Percentiles rank a stretch among this genome's conserved stretches.
Conservation (phyloP, 2,797 vertebrate genomes). For the Chrysolophus pictus region DNA sequence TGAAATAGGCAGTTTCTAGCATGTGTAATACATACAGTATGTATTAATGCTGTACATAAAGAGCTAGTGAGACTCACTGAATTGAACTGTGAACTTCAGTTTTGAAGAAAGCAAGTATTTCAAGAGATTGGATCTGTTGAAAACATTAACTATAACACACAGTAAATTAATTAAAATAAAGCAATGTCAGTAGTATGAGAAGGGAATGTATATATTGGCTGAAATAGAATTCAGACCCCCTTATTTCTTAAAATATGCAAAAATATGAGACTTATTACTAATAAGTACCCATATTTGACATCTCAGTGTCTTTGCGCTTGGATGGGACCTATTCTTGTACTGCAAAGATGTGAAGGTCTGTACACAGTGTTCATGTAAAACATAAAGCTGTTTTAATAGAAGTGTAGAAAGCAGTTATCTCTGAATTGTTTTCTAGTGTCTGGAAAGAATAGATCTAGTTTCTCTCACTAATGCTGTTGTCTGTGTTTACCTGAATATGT, state of each 20-base stretch:
- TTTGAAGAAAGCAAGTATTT: neutral
- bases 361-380: neutral
- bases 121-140: neutral
- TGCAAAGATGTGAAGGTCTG: neutral
- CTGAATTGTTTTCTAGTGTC: neutral
- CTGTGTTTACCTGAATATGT: neutral
- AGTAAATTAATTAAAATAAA: neutral
- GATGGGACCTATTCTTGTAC: neutral
- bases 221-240: neutral
- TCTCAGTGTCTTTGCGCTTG: neutral
- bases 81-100: neutral
- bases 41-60: neutral
- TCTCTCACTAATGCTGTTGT: neutral
- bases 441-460: neutral
- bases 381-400: neutral
- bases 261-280: neutral
- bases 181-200: neutral
- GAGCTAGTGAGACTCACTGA: neutral
- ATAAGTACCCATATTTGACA: neutral
- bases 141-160: neutral
- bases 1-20: neutral
- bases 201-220: neutral
- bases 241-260: neutral
- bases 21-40: neutral
- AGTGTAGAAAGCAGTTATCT: neutral